These are phyloP conservation scores for Muraenolepis orangiensis DNA, from an alignment of 2,797 vertebrate genomes.

Conservation along the genomic window DNA sequence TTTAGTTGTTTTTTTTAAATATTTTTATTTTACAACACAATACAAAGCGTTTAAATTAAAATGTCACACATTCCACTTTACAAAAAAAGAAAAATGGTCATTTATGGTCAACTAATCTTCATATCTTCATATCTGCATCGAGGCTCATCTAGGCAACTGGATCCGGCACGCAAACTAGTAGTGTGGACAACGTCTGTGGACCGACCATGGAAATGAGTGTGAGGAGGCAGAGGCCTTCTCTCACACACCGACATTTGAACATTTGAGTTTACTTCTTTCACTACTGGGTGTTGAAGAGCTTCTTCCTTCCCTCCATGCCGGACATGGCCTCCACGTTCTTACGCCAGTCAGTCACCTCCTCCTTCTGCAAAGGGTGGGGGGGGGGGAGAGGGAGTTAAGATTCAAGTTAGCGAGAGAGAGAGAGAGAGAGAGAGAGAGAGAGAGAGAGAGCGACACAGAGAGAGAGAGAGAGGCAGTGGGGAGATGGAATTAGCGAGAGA, in stretches of 20 bases:
- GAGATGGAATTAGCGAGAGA: too few relatives aligned
- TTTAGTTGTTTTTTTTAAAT: not conserved
- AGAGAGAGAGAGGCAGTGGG: too few relatives aligned
- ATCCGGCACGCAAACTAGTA: too few relatives aligned
- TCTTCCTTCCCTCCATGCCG: constrained; percentile 61
- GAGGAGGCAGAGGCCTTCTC: not conserved
- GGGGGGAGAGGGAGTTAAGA: constrained; percentile 19
- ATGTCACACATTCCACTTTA: not conserved
- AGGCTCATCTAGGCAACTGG: too few relatives aligned
- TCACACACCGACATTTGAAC: too few relatives aligned
- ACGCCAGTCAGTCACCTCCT: constrained; percentile 62
- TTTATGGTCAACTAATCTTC: not conserved
- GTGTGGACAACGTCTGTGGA: not conserved
- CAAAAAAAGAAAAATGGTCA: constrained; percentile 1
- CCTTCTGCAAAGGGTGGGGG: constrained; percentile 40
- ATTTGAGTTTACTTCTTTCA: not conserved
- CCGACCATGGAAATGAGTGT: not conserved
- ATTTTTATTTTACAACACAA: not conserved
- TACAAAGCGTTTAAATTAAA: not conserved
- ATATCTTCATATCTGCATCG: not conserved
- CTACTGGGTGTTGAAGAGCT: constrained; percentile 36
- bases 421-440: too few relatives aligned
- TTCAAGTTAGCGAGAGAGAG: too few relatives aligned
- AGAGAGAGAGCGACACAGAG: too few relatives aligned
- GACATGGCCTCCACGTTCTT: constrained; percentile 64